These are phyloP conservation scores for Hyperopisus bebe DNA, from an alignment of 2,113 vertebrate genomes.

Conservation along the genomic window DNA sequence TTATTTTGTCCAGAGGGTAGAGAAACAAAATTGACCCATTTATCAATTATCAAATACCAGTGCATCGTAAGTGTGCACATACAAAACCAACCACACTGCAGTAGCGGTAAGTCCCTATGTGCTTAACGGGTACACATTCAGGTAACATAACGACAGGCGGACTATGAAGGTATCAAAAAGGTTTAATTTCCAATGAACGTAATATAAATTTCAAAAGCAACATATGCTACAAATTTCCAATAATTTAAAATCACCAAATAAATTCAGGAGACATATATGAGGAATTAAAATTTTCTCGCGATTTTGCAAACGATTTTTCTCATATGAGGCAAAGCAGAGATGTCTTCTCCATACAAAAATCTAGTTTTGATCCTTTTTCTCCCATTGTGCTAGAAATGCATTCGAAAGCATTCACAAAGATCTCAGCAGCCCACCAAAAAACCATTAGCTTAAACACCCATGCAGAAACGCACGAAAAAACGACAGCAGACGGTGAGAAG, in stretches of 20 bases:
- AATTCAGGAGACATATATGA: neutral
- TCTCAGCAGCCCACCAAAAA: neutral
- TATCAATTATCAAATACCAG: neutral
- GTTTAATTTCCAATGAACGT: neutral
- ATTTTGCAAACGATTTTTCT: neutral
- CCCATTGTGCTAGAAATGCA: neutral
- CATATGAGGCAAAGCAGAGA: neutral
- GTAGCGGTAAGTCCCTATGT: neutral
- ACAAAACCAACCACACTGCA: neutral
- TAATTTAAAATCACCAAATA: neutral
- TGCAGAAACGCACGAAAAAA: neutral
- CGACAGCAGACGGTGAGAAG: neutral
- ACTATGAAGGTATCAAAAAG: neutral
- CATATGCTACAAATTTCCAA: neutral
- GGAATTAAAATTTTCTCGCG: neutral
- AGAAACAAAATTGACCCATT: neutral
- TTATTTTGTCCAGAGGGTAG: neutral
- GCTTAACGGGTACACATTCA: neutral
- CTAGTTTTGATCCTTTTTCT: neutral
- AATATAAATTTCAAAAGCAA: neutral
- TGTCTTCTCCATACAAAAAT: neutral
- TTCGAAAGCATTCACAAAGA: neutral
- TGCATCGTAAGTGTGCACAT: neutral
- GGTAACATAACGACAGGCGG: neutral
- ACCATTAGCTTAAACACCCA: neutral